Conservation (phyloP, 2,797 vertebrate species). For the Enteromius unitaeniatus region DNA sequence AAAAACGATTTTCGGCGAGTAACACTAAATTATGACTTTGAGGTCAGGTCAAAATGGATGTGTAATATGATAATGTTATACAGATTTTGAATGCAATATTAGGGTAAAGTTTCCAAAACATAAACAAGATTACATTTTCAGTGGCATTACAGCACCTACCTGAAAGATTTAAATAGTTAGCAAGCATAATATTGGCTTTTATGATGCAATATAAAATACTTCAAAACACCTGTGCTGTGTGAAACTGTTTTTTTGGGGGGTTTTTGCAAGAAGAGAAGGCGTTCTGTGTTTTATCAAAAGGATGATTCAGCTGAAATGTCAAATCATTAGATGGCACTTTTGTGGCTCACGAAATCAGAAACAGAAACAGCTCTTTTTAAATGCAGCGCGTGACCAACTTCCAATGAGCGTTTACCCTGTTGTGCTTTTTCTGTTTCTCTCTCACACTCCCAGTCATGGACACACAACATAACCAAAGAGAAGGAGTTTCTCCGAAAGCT, state of each 20-base stretch:
- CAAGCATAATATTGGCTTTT: background rate
- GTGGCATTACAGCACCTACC: background rate
- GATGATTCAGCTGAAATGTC: background rate
- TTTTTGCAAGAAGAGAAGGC: no score
- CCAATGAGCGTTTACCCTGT: background rate
- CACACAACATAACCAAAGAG: conserved; percentile 90
- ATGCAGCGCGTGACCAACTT: background rate
- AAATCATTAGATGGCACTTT: background rate
- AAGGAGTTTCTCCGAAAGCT: conserved; percentile 90
- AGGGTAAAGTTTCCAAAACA: background rate
- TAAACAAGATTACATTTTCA: background rate
- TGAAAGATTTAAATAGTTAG: background rate
- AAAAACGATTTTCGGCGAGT: no score
- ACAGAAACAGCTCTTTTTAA: conserved; percentile 3
- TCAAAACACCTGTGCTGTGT: background rate
- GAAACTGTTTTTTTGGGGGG: background rate
- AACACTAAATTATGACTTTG: no score
- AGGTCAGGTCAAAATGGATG: no score
- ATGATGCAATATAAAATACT: background rate
- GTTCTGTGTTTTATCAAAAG: background rate
- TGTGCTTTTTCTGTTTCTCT: conserved; percentile 19
- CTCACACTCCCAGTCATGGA: conserved; percentile 85
- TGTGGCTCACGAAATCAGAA: conserved; percentile 30
- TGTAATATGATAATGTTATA: no score
- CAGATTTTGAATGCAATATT: background rate